Percentiles rank a stretch among this genome's conserved stretches.
Evolutionary conservation across 2,797 vertebrate species (phyloP).

Genomic region (Eptatretus atami): DNA sequence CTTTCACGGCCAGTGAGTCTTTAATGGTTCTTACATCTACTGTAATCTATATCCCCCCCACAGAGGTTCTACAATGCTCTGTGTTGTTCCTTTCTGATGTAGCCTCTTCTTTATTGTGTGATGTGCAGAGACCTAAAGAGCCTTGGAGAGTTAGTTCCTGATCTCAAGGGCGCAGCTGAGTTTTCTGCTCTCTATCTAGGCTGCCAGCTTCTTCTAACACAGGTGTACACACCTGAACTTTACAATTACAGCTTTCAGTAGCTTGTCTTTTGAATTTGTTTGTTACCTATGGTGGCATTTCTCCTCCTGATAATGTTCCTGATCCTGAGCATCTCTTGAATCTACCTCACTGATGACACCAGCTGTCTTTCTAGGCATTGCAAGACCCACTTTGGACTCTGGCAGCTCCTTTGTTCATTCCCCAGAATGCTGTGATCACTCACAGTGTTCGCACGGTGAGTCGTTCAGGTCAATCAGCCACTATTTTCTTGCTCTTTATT

Average conservation of each 20-base stretch:
- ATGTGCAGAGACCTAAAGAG: conserved; percentile 43
- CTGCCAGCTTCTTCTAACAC: conserved; percentile 68
- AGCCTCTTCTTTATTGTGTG: not conserved
- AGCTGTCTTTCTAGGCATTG: conserved; percentile 25
- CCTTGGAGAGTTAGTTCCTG: conserved; percentile 62
- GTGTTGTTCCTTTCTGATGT: not conserved
- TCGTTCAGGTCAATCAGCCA: not conserved
- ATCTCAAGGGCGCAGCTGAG: conserved; percentile 59
- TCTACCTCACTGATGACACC: not conserved
- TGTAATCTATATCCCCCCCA: no score
- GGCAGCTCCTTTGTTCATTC: conserved; percentile 59
- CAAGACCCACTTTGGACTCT: conserved; percentile 83
- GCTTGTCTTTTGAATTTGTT: no score
- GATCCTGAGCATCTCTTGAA: no score
- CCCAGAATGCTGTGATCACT: conserved; percentile 52
- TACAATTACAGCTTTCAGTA: no score
- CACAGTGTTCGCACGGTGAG: conserved; percentile 49
- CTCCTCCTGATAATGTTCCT: no score
- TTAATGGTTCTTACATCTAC: no score
- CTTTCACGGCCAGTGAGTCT: no score
- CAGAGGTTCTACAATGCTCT: not conserved
- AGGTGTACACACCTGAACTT: conserved; percentile 17
- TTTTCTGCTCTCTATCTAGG: conserved; percentile 68
- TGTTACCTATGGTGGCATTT: no score
- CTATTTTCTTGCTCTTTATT: not conserved